These are phyloP conservation scores for Nasonia longicornis DNA, from an alignment of 1,140 invertebrate genomes.

Conservation along the genomic window DNA sequence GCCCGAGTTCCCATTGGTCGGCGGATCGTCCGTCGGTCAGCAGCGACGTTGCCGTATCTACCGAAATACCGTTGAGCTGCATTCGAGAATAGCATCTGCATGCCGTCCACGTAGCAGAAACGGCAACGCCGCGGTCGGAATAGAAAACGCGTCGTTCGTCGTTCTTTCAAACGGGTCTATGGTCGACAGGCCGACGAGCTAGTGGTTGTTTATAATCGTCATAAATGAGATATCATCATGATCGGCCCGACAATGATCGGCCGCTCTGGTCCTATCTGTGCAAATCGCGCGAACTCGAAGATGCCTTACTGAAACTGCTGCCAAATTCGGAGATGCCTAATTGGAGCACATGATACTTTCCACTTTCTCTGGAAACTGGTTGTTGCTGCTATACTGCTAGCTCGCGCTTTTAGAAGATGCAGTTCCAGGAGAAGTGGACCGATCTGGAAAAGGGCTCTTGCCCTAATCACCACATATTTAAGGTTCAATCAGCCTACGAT, in stretches of 20 bases:
- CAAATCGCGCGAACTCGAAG: not conserved
- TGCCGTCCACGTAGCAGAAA: not conserved
- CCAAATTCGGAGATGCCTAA: constrained; percentile 1
- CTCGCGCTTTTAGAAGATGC: constrained; percentile 24
- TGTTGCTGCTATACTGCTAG: not conserved
- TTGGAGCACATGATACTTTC: constrained; percentile 13
- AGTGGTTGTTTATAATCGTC: constrained; percentile 12
- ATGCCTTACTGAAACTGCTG: not conserved
- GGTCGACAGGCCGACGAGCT: not conserved
- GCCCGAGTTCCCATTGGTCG: constrained; percentile 18
- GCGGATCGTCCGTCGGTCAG: not conserved
- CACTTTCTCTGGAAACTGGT: constrained; percentile 26
- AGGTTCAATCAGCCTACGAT: constrained; percentile 41
- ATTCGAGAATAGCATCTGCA: not conserved
- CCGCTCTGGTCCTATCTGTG: not conserved
- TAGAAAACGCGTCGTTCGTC: constrained; percentile 18
- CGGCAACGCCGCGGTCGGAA: not conserved
- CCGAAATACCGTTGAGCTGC: not conserved
- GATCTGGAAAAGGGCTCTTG: constrained; percentile 47
- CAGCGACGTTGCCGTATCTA: constrained; percentile 21
- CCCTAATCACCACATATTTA: constrained; percentile 51
- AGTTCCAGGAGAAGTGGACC: constrained; percentile 48
- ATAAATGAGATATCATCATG: not conserved
- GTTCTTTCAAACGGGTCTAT: constrained; percentile 15
- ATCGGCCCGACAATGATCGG: not conserved